Evolutionary conservation across 2,113 vertebrate genomes (phyloP).

Genomic region (Upupa epops): DNA sequence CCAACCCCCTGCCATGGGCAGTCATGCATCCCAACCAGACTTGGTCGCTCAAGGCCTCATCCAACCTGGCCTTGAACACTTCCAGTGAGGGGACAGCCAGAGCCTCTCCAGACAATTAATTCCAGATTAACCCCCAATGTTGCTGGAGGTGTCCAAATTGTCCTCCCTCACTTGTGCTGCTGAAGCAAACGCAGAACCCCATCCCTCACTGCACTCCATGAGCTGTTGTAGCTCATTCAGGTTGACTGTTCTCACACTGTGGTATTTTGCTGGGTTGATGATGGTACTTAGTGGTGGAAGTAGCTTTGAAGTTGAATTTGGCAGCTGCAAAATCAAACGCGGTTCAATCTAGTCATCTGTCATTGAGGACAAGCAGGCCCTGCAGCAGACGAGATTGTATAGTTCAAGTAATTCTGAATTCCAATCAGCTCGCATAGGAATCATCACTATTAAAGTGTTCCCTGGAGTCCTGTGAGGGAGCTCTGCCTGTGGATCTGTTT

Average conservation of each 20-base stretch:
- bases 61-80: no score
- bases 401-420: background rate
- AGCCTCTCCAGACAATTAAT: no score
- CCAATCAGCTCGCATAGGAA: background rate
- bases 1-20: no score
- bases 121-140: no score
- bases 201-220: rapidly evolving
- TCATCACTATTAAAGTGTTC: rapidly evolving
- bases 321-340: background rate
- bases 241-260: background rate
- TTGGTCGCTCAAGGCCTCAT: no score
- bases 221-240: background rate
- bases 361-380: background rate
- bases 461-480: background rate
- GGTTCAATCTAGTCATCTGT: background rate
- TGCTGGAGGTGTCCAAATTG: background rate
- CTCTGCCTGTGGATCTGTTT: background rate
- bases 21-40: no score
- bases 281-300: background rate
- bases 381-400: background rate
- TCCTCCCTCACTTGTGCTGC: rapidly evolving
- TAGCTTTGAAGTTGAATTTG: background rate
- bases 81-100: no score
- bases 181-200: rapidly evolving
- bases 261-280: background rate